Evolutionary conservation across 1,140 invertebrate genomes (phyloP), one percentile per base, ranked within the genome.

Genomic region (Drosophila repletoides): DNA sequence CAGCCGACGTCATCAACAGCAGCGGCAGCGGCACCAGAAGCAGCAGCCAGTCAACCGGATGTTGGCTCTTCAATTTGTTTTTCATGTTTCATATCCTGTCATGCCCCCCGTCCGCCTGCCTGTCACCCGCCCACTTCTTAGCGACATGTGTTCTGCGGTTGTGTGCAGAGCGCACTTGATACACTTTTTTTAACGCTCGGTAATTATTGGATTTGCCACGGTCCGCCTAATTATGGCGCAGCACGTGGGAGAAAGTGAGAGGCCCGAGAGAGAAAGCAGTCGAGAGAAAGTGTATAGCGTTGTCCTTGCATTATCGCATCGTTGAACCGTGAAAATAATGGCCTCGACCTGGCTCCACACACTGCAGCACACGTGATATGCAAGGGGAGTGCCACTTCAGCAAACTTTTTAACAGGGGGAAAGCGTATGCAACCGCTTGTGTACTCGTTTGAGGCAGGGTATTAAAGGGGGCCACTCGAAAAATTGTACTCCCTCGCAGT

Each of bases 31-130:
- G 36, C 29, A 46, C 9, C 21, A 36, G 29, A 15, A 33, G 10
- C 45, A 38, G 6, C 22, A 6, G 53, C 51, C 43, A 38, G 46
- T 46, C 49, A 68, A 24, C 41, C 73, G 73, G 69, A 77, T 84
- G 77, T 83, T 66, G 79, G 40, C 74, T 84, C 79, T 77, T 77
- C 79, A 84, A 84, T 83, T 83, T 81, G 76, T 80, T 80, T 80
- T 81, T 70, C 69, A 83, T 73, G 71, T 80, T 81, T 68, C 72
- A 76, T 76, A 76, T 76, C 68, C 76, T 76, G 63, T 58, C 52
- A 65, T 34, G 48, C 64, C 63, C 38, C 31, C 24, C n/a, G 29
- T 36, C 26, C 17, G 9, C n/a, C 19, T 17, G 7, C 3, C 6
- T 9, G 10, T 15, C 28, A 21, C 34, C 19, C 40, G 34, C 15